Evolutionary conservation across 2,888 invertebrate genomes (phyloP).

Genomic region (Melanophora roralis): DNA sequence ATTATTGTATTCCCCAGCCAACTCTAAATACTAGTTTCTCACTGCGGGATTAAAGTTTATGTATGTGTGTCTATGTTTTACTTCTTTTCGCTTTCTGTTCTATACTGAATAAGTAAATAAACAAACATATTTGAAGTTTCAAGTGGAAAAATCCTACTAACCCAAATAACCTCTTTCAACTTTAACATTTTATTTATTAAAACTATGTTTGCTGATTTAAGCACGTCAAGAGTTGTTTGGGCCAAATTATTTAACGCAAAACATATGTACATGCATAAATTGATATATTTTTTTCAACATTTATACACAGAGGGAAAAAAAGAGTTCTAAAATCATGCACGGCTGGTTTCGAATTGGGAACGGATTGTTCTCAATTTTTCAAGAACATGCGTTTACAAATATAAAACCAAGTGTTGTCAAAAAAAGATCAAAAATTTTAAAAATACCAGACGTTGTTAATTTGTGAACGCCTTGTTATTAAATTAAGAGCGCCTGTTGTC

Average conservation of each 20-base stretch:
- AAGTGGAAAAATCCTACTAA: constrained; percentile 48
- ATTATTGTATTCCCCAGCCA: background rate
- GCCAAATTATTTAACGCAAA: no score
- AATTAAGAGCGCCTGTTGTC: no score
- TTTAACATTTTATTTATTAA: constrained; percentile 38
- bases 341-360: no score
- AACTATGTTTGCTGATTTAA: constrained; percentile 26
- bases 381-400: no score
- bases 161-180: constrained; percentile 52
- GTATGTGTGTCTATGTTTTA: background rate
- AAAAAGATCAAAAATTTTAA: no score
- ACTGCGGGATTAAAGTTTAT: background rate
- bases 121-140: constrained; percentile 16
- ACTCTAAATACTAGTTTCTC: constrained; percentile 1
- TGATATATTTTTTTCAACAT: background rate
- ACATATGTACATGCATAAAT: background rate
- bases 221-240: constrained; percentile 1
- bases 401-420: no score
- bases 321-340: no score
- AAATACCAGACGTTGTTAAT: no score
- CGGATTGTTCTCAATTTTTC: no score
- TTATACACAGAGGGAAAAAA: no score
- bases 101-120: no score
- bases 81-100: background rate
- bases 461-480: no score